Percentiles rank a stretch among this genome's conserved stretches.
These are phyloP conservation scores for Mus caroli DNA, from an alignment of 2,797 vertebrate species.

Conservation along the genomic window DNA sequence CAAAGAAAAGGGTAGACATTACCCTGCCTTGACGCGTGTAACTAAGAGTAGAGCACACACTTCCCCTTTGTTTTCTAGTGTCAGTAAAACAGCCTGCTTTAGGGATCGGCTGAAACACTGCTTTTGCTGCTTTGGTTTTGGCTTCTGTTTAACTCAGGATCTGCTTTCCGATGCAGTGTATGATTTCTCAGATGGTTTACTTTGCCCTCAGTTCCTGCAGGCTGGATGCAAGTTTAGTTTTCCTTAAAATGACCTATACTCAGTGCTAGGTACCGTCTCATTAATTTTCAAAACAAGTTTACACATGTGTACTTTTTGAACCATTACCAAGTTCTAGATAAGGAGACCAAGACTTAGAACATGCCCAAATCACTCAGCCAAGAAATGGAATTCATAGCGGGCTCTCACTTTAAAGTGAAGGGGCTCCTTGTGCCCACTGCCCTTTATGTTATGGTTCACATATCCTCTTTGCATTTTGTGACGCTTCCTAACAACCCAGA, in stretches of 20 bases:
- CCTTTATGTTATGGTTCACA: background rate
- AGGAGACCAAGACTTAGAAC: constrained; percentile 66
- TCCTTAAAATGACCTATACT: constrained; percentile 55
- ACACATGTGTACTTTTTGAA: background rate
- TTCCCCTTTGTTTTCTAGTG: constrained; percentile 27
- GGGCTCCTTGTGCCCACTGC: background rate
- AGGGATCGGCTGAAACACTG: constrained; percentile 28
- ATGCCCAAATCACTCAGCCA: constrained; percentile 47
- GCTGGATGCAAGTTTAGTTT: constrained; percentile 23
- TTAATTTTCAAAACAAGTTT: constrained; percentile 63
- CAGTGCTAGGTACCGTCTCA: constrained; percentile 47
- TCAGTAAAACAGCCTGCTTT: constrained; percentile 10
- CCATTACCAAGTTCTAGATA: constrained; percentile 66
- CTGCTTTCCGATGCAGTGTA: background rate
- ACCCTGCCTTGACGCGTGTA: background rate
- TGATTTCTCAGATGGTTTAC: constrained; percentile 48
- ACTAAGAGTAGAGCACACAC: background rate
- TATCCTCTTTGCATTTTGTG: constrained; percentile 19
- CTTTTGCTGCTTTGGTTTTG: background rate
- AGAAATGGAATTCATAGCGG: constrained; percentile 62
- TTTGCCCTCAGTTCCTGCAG: constrained; percentile 23
- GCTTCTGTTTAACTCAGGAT: background rate
- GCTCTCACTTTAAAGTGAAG: constrained; percentile 58
- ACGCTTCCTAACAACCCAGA: constrained; percentile 22
- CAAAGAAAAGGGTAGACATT: background rate